These are phyloP conservation scores for Oscheius onirici DNA, from an alignment of 2,888 invertebrate species.

Conservation along the genomic window DNA sequence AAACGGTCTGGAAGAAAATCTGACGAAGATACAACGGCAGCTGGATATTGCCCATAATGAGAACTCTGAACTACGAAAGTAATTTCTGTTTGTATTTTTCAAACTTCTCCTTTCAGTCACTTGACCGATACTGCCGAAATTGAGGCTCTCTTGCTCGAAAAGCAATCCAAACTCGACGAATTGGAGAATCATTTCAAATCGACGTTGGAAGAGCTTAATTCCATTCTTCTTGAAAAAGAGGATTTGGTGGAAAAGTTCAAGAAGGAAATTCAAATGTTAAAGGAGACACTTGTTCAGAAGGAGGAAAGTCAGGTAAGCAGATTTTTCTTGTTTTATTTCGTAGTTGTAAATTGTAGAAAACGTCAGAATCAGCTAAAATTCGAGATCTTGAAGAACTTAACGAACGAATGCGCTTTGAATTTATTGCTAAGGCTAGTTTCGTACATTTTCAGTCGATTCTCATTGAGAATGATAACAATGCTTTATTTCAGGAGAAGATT, in stretches of 20 bases:
- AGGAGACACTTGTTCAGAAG: background rate
- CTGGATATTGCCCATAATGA: background rate
- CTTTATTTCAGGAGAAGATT: conserved; percentile 45
- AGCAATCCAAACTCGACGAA: conserved; percentile 3
- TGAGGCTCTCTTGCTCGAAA: background rate
- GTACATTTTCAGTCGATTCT: conserved; percentile 5
- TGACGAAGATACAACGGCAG: background rate
- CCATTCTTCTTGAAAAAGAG: background rate
- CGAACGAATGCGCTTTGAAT: conserved; percentile 56
- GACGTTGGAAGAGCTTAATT: background rate
- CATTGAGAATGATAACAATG: background rate
- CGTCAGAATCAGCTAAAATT: conserved; percentile 32
- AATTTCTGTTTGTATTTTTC: background rate
- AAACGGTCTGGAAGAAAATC: background rate
- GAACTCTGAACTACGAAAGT: conserved; percentile 7
- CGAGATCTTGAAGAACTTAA: conserved; percentile 46
- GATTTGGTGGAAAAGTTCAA: background rate
- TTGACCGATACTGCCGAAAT: background rate
- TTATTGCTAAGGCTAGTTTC: conserved; percentile 49
- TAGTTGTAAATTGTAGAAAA: conserved; percentile 22
- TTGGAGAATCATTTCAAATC: background rate
- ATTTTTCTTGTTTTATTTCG: background rate
- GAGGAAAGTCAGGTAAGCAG: background rate
- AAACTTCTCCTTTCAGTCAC: background rate
- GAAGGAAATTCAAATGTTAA: background rate